Evolutionary conservation across 2,797 vertebrate species (phyloP).

Genomic region (Sebastes goodei): DNA sequence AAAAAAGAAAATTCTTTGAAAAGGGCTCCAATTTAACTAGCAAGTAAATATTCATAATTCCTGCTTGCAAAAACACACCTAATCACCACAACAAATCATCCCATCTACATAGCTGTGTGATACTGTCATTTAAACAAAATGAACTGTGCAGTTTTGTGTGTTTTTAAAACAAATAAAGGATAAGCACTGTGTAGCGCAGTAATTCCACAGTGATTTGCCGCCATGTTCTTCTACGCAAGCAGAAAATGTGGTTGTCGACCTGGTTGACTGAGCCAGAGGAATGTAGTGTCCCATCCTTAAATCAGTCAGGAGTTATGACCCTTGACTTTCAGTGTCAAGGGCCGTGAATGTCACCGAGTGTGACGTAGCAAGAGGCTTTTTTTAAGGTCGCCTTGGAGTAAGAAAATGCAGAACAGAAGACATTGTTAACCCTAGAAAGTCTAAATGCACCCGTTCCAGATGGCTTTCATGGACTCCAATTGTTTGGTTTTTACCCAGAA

Average conservation of each 20-base stretch:
- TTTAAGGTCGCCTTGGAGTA: background rate
- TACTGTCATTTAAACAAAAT: background rate
- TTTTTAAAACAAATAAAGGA: slow-evolving; percentile 3
- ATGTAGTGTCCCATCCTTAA: slow-evolving; percentile 15
- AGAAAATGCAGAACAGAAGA: background rate
- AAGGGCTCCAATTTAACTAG: background rate
- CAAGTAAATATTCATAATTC: slow-evolving; percentile 30
- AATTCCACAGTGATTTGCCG: slow-evolving; percentile 10
- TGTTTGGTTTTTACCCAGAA: background rate
- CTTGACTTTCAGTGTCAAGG: slow-evolving; percentile 49
- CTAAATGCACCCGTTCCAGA: background rate
- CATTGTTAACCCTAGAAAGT: background rate
- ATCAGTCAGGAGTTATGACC: slow-evolving; percentile 29
- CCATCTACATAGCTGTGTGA: background rate
- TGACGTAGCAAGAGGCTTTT: background rate
- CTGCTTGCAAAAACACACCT: background rate
- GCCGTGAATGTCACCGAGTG: slow-evolving; percentile 8
- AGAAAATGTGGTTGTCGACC: slow-evolving; percentile 8
- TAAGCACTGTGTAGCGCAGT: background rate
- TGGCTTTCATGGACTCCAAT: background rate
- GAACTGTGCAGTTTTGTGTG: background rate
- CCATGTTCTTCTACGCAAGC: background rate
- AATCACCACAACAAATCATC: slow-evolving; percentile 17
- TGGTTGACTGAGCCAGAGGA: slow-evolving; percentile 41
- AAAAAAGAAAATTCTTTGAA: background rate